Evolutionary conservation across 2,113 vertebrate species (phyloP), one percentile per base, ranked within the genome.

Genomic region (Panthera leo): DNA sequence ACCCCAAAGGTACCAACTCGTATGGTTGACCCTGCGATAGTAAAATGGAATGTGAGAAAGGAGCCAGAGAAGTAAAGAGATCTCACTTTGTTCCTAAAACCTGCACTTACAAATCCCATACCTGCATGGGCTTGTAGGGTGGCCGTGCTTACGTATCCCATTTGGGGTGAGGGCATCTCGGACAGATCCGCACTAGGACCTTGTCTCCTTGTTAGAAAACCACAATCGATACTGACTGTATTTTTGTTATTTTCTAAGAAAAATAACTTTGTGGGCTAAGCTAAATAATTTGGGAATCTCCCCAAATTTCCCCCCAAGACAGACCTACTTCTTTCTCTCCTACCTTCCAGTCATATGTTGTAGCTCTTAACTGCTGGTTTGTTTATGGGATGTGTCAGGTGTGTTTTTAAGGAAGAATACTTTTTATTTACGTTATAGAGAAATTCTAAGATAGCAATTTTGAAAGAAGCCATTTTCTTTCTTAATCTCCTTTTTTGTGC

Each of bases 401-500:
- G 36, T 67, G 12, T 92, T 93, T 88, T 97, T 95, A 96, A 85
- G 93, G 78, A 95, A 87, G 67, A 97, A 94, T 7, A 87, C 45
- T 55, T 95, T 58, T 96, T 95, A 84, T 94, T 95, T 93, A 97
- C 48, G 4, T 97, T 79, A 93, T 71, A 94, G 70, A 96, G 85
- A 84, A 85, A 61, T 75, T 98, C 97, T 97, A 96, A 99, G 96
- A 95, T 95, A 98, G 97, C 97, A 98, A 98, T 97, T 97, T 97
- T 86, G 97, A 98, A 87, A 98, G 97, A 98, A 96, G 84, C 85
- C 96, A 92, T 98, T 97, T 98, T 98, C 97, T 98, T 98, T 98
- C 98, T 99, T 99, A 99, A 99, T 99, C 98, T 99, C 98, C 99
- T 99, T 98, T 55, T 99, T 98, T 98, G 98, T 99, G 98, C 98